phyloP scores from a whole-genome alignment of 2,888 invertebrate genomes.

The Drosophila mulleri region DNA sequence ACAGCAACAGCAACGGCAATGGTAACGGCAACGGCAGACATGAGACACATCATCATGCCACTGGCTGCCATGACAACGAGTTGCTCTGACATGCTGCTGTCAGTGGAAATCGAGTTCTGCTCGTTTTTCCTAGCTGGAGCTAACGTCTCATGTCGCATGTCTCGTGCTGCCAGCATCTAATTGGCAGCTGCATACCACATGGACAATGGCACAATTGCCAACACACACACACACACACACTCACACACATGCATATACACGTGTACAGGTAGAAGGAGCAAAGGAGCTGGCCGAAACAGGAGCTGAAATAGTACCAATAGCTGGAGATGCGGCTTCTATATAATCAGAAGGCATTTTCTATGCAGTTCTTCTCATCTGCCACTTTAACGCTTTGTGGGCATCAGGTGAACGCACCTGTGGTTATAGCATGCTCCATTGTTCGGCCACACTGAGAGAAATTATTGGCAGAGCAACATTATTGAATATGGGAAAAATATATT shows the following conservation, averaged over 20 bases:
- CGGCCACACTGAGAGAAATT: slow-evolving; percentile 20
- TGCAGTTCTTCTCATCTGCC: slow-evolving; percentile 50
- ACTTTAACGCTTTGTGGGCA: slow-evolving; percentile 41
- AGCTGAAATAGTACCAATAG: slow-evolving; percentile 2
- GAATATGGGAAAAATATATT: no score
- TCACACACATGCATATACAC: background rate
- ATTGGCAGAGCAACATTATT: no score
- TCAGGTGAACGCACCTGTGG: slow-evolving; percentile 28
- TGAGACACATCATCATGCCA: slow-evolving; percentile 22
- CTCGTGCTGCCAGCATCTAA: slow-evolving; percentile 46
- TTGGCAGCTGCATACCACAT: slow-evolving; percentile 53
- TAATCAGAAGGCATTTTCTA: slow-evolving; percentile 48
- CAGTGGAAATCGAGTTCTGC: slow-evolving; percentile 49
- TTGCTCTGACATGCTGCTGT: slow-evolving; percentile 46
- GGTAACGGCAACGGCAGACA: slow-evolving; percentile 13
- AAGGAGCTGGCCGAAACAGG: background rate
- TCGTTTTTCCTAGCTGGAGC: slow-evolving; percentile 9
- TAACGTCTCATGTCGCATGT: slow-evolving; percentile 1
- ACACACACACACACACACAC: slow-evolving; percentile 5
- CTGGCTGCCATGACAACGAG: slow-evolving; percentile 50
- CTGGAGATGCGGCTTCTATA: slow-evolving; percentile 10
- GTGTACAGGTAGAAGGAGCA: background rate
- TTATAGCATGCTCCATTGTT: slow-evolving; percentile 13
- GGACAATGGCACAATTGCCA: slow-evolving; percentile 38
- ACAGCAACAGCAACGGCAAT: slow-evolving; percentile 7